A percentile compares a stretch with the other conserved stretches of the same genome.
Evolutionary conservation across 1,140 invertebrate species (phyloP).

Genomic region (Hylaeus anthracinus): DNA sequence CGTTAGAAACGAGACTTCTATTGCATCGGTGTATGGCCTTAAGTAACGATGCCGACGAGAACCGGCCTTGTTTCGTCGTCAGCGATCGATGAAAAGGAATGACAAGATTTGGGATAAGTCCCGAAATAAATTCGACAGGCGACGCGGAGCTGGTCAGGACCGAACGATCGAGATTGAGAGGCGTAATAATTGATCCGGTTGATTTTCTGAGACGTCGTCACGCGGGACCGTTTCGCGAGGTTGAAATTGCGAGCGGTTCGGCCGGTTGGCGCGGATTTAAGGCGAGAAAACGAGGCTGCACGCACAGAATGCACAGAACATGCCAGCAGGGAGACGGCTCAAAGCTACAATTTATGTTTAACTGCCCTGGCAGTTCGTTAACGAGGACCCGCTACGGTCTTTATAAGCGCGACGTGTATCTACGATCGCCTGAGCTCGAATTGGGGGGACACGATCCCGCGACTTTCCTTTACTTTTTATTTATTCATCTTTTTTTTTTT

Average conservation of each 20-base stretch:
- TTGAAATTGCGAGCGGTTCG: conserved; percentile 44
- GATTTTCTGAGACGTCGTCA: conserved; percentile 38
- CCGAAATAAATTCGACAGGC: background rate
- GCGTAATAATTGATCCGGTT: conserved; percentile 49
- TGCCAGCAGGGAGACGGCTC: conserved; percentile 49
- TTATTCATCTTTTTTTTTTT: conserved; percentile 32
- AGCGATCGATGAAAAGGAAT: background rate
- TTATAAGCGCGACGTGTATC: conserved; percentile 70
- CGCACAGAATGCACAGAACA: conserved; percentile 30
- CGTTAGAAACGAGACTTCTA: too few relatives aligned
- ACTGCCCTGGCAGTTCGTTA: conserved; percentile 68
- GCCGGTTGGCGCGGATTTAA: conserved; percentile 60
- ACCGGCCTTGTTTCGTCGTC: background rate
- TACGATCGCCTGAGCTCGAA: conserved; percentile 61
- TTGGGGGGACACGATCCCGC: conserved; percentile 63
- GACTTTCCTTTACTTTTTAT: conserved; percentile 38
- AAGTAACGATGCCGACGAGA: too few relatives aligned
- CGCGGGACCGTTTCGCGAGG: conserved; percentile 30
- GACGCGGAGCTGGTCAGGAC: too few relatives aligned
- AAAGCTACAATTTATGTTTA: conserved; percentile 70
- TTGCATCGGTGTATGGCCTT: too few relatives aligned
- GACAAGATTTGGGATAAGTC: too few relatives aligned
- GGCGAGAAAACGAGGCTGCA: conserved; percentile 55
- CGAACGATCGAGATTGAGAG: conserved; percentile 31
- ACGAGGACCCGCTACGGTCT: conserved; percentile 66